Evolutionary conservation across 1,140 invertebrate genomes (phyloP), one percentile per base, ranked within the genome.

Genomic region (Vanessa tameamea): DNA sequence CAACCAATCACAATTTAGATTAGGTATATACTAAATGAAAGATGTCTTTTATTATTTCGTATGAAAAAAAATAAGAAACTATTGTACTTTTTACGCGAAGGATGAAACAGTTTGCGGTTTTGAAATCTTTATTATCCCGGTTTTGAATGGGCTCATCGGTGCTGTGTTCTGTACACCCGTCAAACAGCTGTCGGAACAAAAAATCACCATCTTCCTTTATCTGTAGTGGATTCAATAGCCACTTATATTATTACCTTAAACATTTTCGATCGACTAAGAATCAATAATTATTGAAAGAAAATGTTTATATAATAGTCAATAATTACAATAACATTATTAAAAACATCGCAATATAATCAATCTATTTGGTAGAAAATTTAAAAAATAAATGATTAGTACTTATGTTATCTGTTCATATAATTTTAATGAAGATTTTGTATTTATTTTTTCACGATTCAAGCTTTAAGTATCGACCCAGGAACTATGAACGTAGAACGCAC

Each of bases 181-280:
- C 53, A 14, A 87, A 86, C 87, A 89, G 86, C 87, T 89, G 86
- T 87, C 87, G 80, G 26, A 55, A 75, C 69, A 88, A 89, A 88
- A 89, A 87, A 75, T 20, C 69, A 74, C 83, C 84, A 55, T 57
- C 64, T 47, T 67, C 57, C 57, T 37, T 66, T 66, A 59, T 66
- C 43, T 59, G 11, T 43, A 15, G 53, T 59, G 63, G 70, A 70
- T 64, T 71, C 26, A 66, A 31, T 64, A 13, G 50, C 26, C 69
- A 71, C 59, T 64, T 64, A 63, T 23, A 26, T 70, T 70, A 70
- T 16, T 55, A 16, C 6, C n/a, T 23, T 57, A 13, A 23, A 26
- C 16, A 57, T 57, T 3, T 23, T 57, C n/a, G n/a, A 53, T 57
- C 37, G 37, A 43, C 37, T 43, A 43, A 43, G 37, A 43, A 9